phyloP scores from a whole-genome alignment of 2,797 vertebrate genomes.

The Artibeus jamaicensis region DNA sequence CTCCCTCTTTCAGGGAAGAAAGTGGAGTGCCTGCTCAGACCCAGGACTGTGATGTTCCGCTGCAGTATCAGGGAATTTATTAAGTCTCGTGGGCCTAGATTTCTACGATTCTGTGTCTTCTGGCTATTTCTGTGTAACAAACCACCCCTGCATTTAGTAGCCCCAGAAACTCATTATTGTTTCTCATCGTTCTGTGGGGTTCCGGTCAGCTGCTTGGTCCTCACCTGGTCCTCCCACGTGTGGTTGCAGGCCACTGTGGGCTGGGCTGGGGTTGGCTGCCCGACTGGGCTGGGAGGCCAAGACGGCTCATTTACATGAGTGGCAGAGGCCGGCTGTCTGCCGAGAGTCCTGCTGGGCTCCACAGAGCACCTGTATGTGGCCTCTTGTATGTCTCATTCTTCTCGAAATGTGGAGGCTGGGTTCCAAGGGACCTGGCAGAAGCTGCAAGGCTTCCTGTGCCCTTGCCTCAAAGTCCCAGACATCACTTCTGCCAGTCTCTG shows the following conservation, averaged over 20 bases:
- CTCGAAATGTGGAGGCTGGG: neutral
- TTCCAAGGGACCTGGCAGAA: neutral
- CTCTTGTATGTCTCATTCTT: neutral
- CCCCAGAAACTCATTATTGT: neutral
- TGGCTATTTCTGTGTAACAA: neutral
- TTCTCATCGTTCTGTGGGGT: neutral
- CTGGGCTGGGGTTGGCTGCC: neutral
- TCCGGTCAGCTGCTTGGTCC: neutral
- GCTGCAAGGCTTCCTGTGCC: neutral
- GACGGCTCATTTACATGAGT: too few species aligned
- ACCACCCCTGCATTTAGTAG: neutral
- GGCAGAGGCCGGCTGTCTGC: neutral
- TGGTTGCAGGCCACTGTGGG: rapidly evolving
- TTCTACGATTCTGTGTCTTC: neutral
- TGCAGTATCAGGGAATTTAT: neutral
- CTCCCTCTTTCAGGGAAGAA: neutral
- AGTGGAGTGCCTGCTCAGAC: neutral
- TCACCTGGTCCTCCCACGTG: neutral
- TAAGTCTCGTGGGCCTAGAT: neutral
- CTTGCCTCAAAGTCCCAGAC: neutral
- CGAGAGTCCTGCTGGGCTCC: neutral
- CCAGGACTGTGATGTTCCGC: neutral
- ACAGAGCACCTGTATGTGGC: neutral
- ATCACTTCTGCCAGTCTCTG: neutral
- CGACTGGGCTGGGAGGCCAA: neutral